Base-by-base conservation (phyloP, 2,888 invertebrate species). In the Heliconius ismenius region DNA sequence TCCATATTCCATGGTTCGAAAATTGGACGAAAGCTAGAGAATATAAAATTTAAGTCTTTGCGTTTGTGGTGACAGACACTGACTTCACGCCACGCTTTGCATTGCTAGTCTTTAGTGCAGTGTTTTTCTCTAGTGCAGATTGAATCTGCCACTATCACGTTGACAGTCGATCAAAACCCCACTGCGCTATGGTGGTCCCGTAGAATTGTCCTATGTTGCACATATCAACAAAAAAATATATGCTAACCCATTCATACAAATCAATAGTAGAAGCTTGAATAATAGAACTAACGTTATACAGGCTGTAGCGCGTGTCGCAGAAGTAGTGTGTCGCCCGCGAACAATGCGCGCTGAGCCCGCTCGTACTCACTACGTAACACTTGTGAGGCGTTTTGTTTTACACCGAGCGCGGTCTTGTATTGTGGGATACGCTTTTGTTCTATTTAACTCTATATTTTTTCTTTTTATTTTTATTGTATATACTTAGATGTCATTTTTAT, bases 301-400 rank as follows among this genome's bases (percentile, higher is more conserved):
- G 67, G 43, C 24, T 43, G 24, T 67, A 43, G 39, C 24, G 67
- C 67, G 67, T 26, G 67, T 67, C 13, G 39, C 43, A 67, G 67
- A 39, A 67, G 15, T 43, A 39, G 67, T 18, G 65, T 24, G 32
- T 39, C 39, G 18, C 43, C 39, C 3, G 24, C 13, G 32, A 15
- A 39, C 67, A 67, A 67, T 67, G 67, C 39, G 7, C 15, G 6
- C 58, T 70, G n/a, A 70, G 70, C 58, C 70, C n/a, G n/a, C 58
- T n/a, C 58, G 11, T 58, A 54, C 15, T 54, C 2, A 15, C 7
- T 49, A 49, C 54, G 58, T 18, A 15, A 58, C 70, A 58, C 54
- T 28, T 70, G 58, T 58, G 13, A 70, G 58, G 70, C 58, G 70
- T 58, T 32, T 58, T 70, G 69, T 69, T 69, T 54, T 54, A 54